Base-by-base conservation (phyloP, 1,140 invertebrate species). In the Mya arenaria region DNA sequence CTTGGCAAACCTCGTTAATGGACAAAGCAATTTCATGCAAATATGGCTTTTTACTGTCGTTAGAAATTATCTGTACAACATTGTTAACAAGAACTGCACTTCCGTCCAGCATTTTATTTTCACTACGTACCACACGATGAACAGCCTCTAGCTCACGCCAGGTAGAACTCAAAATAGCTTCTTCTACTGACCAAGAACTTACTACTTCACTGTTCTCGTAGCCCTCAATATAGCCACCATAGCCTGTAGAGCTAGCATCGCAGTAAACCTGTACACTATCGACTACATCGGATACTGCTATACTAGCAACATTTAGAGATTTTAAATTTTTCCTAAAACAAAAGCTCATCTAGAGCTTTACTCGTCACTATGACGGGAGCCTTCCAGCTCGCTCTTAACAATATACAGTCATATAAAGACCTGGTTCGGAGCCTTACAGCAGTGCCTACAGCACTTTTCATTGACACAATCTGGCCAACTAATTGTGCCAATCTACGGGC, bases 391-490 rank as follows among this genome's bases (percentile, higher is more conserved):
- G n/a, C n/a, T n/a, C n/a, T n/a, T n/a, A n/a, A n/a, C n/a, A n/a
- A n/a, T n/a, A n/a, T n/a, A n/a, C n/a, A n/a, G 25, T 23, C 56
- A 58, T 79, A 79, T 23, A 69, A 41, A 19, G 28, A 41, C 32
- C 75, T n/a, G 63, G 74, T 58, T 30, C 39, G 23, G 15, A 77
- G 36, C 4, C 74, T 41, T 15, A 77, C 74, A 30, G 41, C 19
- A 10, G 44, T 8, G 28, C 75, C 65, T 55, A 69, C 39, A 5
- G 48, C 75, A 55, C 60, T 48, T 37, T 79, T 41, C 65, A 69
- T 79, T 1, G 75, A 69, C 32, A 58, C 69, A n/a, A 79, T 39
- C n/a, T 69, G 62, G 37, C n/a, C n/a, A n/a, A n/a, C n/a, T n/a
- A n/a, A n/a, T n/a, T n/a, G n/a, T n/a, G n/a, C n/a, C n/a, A n/a